A percentile compares a stretch with the other conserved stretches of the same genome.
phyloP scores from a whole-genome alignment of 2,113 vertebrate genomes.

The Oncorhynchus gorbuscha region DNA sequence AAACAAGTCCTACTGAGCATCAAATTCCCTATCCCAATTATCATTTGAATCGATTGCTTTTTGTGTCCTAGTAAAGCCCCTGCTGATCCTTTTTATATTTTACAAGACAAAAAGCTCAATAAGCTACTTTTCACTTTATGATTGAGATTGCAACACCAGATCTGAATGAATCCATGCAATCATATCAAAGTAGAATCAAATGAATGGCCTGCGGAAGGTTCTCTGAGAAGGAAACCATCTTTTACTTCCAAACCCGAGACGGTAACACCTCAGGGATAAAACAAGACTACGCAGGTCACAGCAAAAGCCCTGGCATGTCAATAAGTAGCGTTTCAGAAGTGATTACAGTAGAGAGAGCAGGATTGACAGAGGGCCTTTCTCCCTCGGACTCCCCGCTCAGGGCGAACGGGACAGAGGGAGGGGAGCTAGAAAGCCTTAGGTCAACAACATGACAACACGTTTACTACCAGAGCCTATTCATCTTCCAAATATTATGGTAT shows the following conservation, averaged over 20 bases:
- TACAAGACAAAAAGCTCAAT: neutral
- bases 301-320: conserved; percentile 30
- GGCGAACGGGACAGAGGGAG: conserved; percentile 39
- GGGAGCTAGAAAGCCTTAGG: conserved; percentile 52
- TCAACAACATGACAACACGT: conserved; percentile 69
- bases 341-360: conserved; percentile 49
- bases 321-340: conserved; percentile 47
- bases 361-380: conserved; percentile 44
- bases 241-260: neutral
- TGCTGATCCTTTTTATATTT: neutral
- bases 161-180: neutral
- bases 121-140: neutral
- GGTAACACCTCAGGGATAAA: conserved; percentile 3
- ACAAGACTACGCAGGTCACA: conserved; percentile 33
- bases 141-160: neutral
- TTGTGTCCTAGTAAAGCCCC: neutral
- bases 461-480: conserved; percentile 62
- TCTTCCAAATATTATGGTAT: conserved; percentile 70
- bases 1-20: neutral
- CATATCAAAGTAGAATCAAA: neutral
- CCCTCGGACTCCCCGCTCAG: conserved; percentile 31
- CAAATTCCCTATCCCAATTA: neutral
- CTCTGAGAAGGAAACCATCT: neutral
- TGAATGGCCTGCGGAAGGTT: neutral
- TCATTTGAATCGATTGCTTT: neutral